Percentiles rank a stretch among this genome's conserved stretches.
These are phyloP conservation scores for Drosophila sucinea DNA, from an alignment of 1,140 invertebrate genomes.

Conservation along the genomic window DNA sequence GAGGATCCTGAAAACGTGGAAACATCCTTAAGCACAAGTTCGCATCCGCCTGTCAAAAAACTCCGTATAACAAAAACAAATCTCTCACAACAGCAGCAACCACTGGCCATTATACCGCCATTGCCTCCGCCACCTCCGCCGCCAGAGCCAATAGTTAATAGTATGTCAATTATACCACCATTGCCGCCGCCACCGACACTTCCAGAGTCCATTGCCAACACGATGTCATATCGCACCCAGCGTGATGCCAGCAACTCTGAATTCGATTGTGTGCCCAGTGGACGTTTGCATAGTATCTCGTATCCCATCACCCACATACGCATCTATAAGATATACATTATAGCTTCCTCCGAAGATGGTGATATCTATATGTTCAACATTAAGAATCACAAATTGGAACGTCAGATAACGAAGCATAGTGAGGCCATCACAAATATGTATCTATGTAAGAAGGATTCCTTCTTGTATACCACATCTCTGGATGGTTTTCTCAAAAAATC, in stretches of 20 bases:
- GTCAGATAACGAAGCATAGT: slow-evolving; percentile 82
- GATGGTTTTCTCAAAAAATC: slow-evolving; percentile 79
- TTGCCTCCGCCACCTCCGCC: slow-evolving; percentile 59
- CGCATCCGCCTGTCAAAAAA: slow-evolving; percentile 5
- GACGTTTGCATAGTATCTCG: slow-evolving; percentile 46
- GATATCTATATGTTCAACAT: slow-evolving; percentile 85
- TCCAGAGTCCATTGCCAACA: neutral
- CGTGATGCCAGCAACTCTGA: neutral
- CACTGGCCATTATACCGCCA: slow-evolving; percentile 57
- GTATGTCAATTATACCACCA: slow-evolving; percentile 25
- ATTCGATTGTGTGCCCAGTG: slow-evolving; percentile 38
- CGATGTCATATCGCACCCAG: neutral
- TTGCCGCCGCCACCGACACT: neutral
- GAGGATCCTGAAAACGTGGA: slow-evolving; percentile 17
- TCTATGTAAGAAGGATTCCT: slow-evolving; percentile 50
- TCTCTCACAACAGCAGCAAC: slow-evolving; percentile 30
- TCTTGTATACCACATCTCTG: slow-evolving; percentile 72
- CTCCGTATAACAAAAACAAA: slow-evolving; percentile 23
- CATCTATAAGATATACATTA: slow-evolving; percentile 53
- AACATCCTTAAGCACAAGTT: neutral
- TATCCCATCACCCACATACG: slow-evolving; percentile 72
- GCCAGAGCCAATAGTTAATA: slow-evolving; percentile 40
- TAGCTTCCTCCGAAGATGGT: slow-evolving; percentile 85
- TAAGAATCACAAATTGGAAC: slow-evolving; percentile 83
- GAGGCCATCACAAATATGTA: slow-evolving; percentile 77